These are phyloP conservation scores for Pachycephala philippinensis DNA, from an alignment of 2,113 vertebrate genomes.

Conservation along the genomic window DNA sequence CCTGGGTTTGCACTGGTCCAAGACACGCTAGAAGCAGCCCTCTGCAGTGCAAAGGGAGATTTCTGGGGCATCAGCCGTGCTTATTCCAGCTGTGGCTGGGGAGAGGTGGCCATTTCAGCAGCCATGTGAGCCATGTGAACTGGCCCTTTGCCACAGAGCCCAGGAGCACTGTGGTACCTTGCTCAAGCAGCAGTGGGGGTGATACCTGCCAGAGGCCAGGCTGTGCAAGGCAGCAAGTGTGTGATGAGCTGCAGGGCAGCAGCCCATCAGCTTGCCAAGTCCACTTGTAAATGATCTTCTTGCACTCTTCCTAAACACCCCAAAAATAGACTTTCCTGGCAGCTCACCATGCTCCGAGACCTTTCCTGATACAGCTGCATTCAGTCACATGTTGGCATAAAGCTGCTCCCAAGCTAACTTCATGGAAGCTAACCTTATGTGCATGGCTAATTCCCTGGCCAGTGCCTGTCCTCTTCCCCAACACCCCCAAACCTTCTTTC, in stretches of 20 bases:
- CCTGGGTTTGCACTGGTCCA: not conserved
- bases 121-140: not conserved
- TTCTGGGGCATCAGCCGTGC: not conserved
- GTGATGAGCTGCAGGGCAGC: constrained; percentile 10
- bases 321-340: constrained; percentile 57
- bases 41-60: not conserved
- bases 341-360: not conserved
- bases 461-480: not conserved
- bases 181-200: fast-evolving
- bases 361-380: not conserved
- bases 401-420: not conserved
- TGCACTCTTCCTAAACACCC: constrained; percentile 1
- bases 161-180: not conserved
- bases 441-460: not conserved
- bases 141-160: not conserved
- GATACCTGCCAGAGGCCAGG: not conserved
- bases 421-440: not conserved
- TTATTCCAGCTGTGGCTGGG: not conserved
- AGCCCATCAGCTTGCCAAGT: not conserved
- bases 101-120: not conserved
- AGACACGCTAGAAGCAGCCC: fast-evolving
- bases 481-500: not conserved
- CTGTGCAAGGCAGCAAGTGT: not conserved
- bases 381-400: not conserved
- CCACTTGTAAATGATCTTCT: constrained; percentile 43